Evolutionary conservation across 64 coral and sea anemone species (phyloP).

Genomic region (Pocillopora damicornis): DNA sequence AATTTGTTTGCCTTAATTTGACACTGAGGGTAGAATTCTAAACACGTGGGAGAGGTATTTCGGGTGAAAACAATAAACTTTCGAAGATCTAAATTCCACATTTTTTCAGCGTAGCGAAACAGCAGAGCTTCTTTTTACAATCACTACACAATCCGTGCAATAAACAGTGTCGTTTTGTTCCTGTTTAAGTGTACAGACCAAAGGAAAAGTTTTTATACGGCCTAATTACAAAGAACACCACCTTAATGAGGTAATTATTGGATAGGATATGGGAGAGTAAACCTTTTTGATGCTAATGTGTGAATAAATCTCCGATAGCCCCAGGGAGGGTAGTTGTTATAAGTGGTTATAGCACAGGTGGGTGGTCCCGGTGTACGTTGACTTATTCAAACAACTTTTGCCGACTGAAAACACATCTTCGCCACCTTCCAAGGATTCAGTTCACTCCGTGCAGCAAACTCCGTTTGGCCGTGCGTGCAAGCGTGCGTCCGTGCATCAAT

Average conservation of each 20-base stretch:
- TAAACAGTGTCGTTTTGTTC: constrained; percentile 42
- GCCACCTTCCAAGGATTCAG: constrained; percentile 16
- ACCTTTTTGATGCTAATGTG: constrained; percentile 96
- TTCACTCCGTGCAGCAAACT: background rate
- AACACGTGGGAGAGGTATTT: background rate
- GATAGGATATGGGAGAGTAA: constrained; percentile 76
- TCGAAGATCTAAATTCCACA: background rate
- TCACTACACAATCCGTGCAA: background rate
- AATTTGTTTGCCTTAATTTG: constrained; percentile 71
- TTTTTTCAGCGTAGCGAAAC: background rate
- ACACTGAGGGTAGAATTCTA: constrained; percentile 57
- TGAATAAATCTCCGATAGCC: constrained; percentile 84
- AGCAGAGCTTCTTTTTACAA: background rate
- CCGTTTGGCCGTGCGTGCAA: background rate
- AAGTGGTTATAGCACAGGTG: constrained; percentile 69
- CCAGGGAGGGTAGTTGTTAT: constrained; percentile 66
- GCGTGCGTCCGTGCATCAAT: background rate
- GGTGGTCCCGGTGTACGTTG: constrained; percentile 67
- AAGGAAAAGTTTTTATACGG: constrained; percentile 91
- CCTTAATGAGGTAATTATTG: constrained; percentile 97
- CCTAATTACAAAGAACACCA: constrained; percentile 90
- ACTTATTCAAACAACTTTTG: constrained; percentile 77
- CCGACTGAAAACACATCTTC: constrained; percentile 48
- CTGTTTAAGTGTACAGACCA: constrained; percentile 86
- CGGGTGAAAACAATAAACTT: background rate